phyloP scores from a whole-genome alignment of 2,797 vertebrate species.

The Peromyscus nudipes region DNA sequence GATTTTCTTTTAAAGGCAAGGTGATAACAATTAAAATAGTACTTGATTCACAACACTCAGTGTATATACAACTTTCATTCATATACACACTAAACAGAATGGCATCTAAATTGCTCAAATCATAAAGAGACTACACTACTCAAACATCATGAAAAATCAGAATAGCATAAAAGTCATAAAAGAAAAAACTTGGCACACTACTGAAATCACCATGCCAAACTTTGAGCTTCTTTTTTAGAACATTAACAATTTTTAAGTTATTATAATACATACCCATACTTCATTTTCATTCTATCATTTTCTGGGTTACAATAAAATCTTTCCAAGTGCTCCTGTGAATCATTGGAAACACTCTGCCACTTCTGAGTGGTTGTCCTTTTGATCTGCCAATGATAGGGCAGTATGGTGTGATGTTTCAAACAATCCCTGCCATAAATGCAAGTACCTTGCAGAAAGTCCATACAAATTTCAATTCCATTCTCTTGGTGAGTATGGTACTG shows the following conservation, averaged over 20 bases:
- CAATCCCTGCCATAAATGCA: constrained; percentile 97
- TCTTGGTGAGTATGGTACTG: constrained; percentile 98
- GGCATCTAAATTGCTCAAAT: constrained; percentile 70
- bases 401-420: constrained; percentile 96
- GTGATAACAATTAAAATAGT: constrained; percentile 38
- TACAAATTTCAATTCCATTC: constrained; percentile 96
- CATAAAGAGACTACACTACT: constrained; percentile 56
- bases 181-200: constrained; percentile 60
- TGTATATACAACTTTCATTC: constrained; percentile 66
- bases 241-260: constrained; percentile 59
- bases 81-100: constrained; percentile 29
- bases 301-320: constrained; percentile 99
- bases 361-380: constrained; percentile 91
- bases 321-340: constrained; percentile 99
- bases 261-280: constrained; percentile 94
- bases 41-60: constrained; percentile 54
- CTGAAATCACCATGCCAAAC: constrained; percentile 60
- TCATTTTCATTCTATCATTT: constrained; percentile 96
- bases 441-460: constrained; percentile 96
- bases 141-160: constrained; percentile 68
- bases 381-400: constrained; percentile 99
- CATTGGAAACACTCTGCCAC: constrained; percentile 97
- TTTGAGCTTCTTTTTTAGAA: constrained; percentile 43
- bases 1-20: constrained; percentile 67
- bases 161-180: constrained; percentile 52